Conservation (phyloP, 2,113 vertebrate species). For the human region DNA sequence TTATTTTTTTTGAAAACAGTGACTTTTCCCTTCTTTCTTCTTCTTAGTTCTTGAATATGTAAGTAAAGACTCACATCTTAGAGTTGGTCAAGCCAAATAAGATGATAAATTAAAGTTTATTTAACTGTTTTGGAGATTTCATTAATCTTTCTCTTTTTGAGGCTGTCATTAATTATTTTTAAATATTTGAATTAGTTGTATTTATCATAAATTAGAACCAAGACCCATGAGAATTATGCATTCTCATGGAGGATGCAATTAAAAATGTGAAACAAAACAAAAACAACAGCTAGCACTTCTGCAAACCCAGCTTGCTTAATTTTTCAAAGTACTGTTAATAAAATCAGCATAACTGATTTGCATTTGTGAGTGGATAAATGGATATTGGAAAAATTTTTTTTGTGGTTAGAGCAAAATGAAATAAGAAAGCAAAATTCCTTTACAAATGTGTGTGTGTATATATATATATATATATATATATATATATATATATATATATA, state of each 20-base stretch:
- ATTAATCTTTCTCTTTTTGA: conserved; percentile 53
- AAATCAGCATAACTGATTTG: conserved; percentile 61
- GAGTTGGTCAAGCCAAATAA: conserved; percentile 21
- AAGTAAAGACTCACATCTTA: conserved; percentile 29
- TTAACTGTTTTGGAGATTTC: conserved; percentile 33
- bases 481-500: no score
- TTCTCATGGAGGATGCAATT: conserved; percentile 43
- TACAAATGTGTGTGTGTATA: not conserved
- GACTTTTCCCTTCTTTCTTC: not conserved
- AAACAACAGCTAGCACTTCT: conserved; percentile 56
- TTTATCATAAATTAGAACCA: conserved; percentile 61
- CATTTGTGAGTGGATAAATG: conserved; percentile 60
- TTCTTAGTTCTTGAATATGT: not conserved
- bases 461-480: not conserved
- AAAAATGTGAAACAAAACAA: conserved; percentile 62
- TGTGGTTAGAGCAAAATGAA: conserved; percentile 28
- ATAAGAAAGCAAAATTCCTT: not conserved
- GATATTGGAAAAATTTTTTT: not conserved
- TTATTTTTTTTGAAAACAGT: not conserved
- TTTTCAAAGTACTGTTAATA: conserved; percentile 70
- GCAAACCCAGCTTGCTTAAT: conserved; percentile 64
- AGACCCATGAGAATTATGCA: conserved; percentile 60
- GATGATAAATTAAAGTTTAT: conserved; percentile 42
- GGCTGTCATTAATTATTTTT: conserved; percentile 63
- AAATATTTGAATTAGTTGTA: conserved; percentile 69